Evolutionary conservation across 2,113 vertebrate genomes (phyloP).

Genomic region (Percina caprodes): DNA sequence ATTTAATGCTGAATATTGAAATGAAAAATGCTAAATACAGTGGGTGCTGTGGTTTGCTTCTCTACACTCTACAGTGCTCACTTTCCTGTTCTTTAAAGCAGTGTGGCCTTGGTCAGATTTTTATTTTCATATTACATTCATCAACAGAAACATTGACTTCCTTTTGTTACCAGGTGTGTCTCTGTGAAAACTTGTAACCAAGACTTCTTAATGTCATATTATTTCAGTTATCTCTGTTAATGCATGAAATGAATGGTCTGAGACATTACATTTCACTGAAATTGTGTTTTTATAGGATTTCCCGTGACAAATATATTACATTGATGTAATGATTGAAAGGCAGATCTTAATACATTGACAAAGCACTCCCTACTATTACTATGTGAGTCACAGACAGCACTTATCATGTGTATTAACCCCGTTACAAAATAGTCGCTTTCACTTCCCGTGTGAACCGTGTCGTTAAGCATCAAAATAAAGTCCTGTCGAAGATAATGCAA

Average conservation of each 20-base stretch:
- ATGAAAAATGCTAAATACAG: background rate
- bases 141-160: background rate
- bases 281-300: too few relatives aligned
- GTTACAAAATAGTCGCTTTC: constrained; percentile 12
- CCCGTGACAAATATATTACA: too few relatives aligned
- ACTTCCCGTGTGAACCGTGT: constrained; percentile 39
- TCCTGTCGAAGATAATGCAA: background rate
- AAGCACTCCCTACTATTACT: constrained; percentile 4
- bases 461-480: constrained; percentile 23
- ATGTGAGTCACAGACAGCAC: constrained; percentile 8
- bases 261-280: too few relatives aligned
- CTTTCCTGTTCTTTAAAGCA: background rate
- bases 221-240: background rate
- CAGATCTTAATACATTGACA: background rate
- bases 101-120: background rate
- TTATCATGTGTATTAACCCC: constrained; percentile 17
- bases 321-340: background rate
- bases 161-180: background rate
- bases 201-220: background rate
- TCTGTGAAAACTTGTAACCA: background rate
- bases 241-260: too few relatives aligned
- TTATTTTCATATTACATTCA: background rate
- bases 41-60: background rate
- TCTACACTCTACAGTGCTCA: background rate
- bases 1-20: constrained; percentile 75